Evolutionary conservation across 1,140 invertebrate species (phyloP), one percentile per base, ranked within the genome.

Genomic region (Meteorus sp.): DNA sequence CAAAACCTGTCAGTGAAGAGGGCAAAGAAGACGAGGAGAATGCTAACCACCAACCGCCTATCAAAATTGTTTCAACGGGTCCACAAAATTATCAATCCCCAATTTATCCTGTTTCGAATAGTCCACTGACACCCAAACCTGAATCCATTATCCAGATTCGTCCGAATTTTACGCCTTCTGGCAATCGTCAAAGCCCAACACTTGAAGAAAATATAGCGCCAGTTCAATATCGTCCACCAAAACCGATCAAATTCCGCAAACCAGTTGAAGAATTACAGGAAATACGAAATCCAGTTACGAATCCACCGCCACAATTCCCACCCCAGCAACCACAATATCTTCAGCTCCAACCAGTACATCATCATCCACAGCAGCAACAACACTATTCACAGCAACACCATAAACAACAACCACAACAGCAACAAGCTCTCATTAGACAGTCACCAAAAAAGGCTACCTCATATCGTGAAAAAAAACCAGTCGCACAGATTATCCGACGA

Each of bases 381-480:
- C n/a, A n/a, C n/a, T n/a, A n/a, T n/a, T n/a, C n/a, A n/a, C n/a
- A 56, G 19, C 70, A 68, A 65, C 65, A 64, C 9, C 19, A 45
- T 22, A 19, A 45, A 13, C 64, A 67, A 52, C 65, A 63, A 43
- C 37, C 56, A n/a, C 11, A 54, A 51, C 60, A 62, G 35, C 62
- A 59, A 25, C 54, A 59, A 50, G 63, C 67, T 6, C 22, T 41
- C 13, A 33, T 29, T 19, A 52, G 43, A 44, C 37, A 57, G 47
- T 45, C 35, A 29, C 39, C 52, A 39, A 60, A 60, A 8, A 54
- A 58, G 19, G 20, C 37, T 15, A 51, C 44, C 9, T 4, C 9
- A 37, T 43, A 63, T 4, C 70, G 83, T 41, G 81, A 82, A 56
- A 86, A 83, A 65, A 88, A 88, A 66, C 86, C 89, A 1, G 87